phyloP scores from a whole-genome alignment of 2,797 vertebrate genomes.

The Catharus ustulatus region DNA sequence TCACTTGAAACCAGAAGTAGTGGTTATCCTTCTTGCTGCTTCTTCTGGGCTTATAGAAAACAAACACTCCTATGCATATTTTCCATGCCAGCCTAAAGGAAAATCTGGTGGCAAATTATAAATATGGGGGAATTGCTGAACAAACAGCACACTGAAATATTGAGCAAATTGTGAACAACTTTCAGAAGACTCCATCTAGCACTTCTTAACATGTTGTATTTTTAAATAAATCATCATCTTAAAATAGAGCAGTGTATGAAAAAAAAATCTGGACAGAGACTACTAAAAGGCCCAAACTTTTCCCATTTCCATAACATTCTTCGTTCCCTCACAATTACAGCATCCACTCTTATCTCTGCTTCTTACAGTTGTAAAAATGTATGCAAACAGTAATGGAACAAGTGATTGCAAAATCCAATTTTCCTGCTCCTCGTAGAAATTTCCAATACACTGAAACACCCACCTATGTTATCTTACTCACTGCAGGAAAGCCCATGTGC shows the following conservation, averaged over 20 bases:
- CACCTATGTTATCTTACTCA: conserved; percentile 30
- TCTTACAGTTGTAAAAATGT: not conserved
- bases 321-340: not conserved
- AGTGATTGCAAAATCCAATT: conserved; percentile 54
- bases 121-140: not conserved
- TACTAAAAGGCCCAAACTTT: not conserved
- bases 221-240: conserved; percentile 6
- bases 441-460: conserved; percentile 45
- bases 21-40: not conserved
- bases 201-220: not conserved
- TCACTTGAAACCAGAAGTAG: not conserved
- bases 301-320: not conserved
- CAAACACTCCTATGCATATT: not conserved
- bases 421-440: conserved; percentile 29
- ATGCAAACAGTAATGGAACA: conserved; percentile 58
- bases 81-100: not conserved
- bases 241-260: not conserved
- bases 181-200: not conserved
- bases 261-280: not conserved
- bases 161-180: not conserved
- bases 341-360: conserved; percentile 22
- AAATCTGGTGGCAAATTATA: not conserved
- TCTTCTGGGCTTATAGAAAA: not conserved
- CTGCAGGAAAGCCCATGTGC: not conserved
- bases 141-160: not conserved